Conservation (phyloP, 2,113 vertebrate genomes). For the Cettia cetti region DNA sequence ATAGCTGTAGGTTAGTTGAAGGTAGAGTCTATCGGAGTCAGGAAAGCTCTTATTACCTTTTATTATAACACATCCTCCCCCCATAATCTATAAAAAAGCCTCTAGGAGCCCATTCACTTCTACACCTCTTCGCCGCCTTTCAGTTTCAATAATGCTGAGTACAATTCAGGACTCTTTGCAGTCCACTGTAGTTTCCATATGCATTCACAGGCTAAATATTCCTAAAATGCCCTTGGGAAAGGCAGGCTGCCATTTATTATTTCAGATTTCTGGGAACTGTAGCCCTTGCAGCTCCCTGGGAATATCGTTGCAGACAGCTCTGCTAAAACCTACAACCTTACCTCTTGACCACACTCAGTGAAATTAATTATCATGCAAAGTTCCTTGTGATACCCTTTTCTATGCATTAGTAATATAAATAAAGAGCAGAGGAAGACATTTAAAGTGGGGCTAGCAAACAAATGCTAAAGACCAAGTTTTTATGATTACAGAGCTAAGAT, state of each 20-base stretch:
- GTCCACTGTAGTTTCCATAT: neutral
- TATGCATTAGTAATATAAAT: neutral
- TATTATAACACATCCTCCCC: slow-evolving; percentile 48
- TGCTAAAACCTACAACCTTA: neutral
- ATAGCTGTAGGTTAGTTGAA: slow-evolving; percentile 54
- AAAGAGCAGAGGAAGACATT: neutral
- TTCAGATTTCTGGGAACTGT: neutral
- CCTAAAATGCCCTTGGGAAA: slow-evolving; percentile 30
- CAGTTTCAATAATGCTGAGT: slow-evolving; percentile 28
- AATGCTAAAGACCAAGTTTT: neutral
- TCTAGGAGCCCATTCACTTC: slow-evolving; percentile 52
- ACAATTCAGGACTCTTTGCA: slow-evolving; percentile 17
- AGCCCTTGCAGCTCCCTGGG: neutral
- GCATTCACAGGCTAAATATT: slow-evolving; percentile 20
- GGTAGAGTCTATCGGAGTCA: slow-evolving; percentile 36
- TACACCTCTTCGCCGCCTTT: neutral
- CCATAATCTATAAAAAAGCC: slow-evolving; percentile 51
- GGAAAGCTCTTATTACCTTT: slow-evolving; percentile 62
- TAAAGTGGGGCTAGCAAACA: neutral
- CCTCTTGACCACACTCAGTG: neutral
- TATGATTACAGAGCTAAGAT: neutral
- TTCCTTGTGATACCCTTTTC: neutral
- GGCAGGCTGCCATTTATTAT: neutral
- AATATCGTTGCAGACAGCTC: neutral
- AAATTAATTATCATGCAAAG: neutral